Evolutionary conservation across 2,888 invertebrate genomes (phyloP), one percentile per base, ranked within the genome.

Genomic region (Tuta absoluta): DNA sequence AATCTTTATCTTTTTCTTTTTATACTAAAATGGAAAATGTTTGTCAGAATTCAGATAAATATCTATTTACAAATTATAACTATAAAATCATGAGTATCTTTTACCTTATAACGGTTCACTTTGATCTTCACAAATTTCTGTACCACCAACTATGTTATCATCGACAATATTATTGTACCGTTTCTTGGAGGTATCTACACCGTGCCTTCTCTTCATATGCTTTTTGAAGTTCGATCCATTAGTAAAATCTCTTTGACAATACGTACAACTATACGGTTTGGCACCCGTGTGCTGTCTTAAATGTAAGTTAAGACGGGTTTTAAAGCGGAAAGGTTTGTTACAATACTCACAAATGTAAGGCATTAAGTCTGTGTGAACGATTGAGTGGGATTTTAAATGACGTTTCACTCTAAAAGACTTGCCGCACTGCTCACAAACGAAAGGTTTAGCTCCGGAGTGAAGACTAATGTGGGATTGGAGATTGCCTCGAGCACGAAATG

Each of bases 141-240:
- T 53, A 58, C 72, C 73, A 21, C 75, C 75, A 11, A 65, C 68
- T 0, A 75, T 72, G n/a, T 78, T 61, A 71, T 79, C 75, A 10
- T 65, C 68, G 0, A 75, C 72, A 17, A 79, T 61, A 71, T 79
- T 79, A 67, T 77, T 76, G 66, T 76, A 84, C 64, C 79, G 83
- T 23, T 82, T 82, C 33, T 75, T 80, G 0, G 89, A 87, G 0
- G 89, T 90, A 67, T 92, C 91, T 66, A 91, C 83, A 66, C 87
- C 86, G 62, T 91, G 91, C 41, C 90, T 78, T 1, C 91, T 70
- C 59, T 83, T 89, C 91, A 91, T 91, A 78, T 91, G 91, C 63
- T 91, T 91, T 45, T 92, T 91, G 69, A 77, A 88, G 74, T 91
- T 91, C 0, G 91, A 91, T 0, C 91, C 91, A n/a, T 91, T 91